phyloP scores from a whole-genome alignment of 2,888 invertebrate genomes.

The Griposia aprilina region DNA sequence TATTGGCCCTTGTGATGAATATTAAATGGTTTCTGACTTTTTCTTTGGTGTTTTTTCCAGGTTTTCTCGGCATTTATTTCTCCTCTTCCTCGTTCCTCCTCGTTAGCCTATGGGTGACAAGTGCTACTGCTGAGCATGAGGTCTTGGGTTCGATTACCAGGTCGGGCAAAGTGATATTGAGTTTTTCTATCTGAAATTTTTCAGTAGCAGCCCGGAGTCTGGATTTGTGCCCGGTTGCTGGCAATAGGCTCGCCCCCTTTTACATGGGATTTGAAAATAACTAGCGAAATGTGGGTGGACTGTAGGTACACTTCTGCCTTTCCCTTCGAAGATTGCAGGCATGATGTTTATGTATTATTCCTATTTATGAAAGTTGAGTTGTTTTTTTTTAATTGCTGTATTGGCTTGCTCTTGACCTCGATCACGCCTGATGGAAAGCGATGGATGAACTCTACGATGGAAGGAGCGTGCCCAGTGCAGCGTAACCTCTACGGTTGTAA shows the following conservation, averaged over 20 bases:
- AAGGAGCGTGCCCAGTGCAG: too few species aligned
- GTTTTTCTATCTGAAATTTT: not conserved
- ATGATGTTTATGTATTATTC: not conserved
- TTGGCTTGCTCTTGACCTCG: too few species aligned
- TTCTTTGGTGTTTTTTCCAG: slow-evolving; percentile 14
- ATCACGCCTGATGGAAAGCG: not conserved
- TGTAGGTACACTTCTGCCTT: not conserved
- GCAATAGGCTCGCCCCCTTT: not conserved
- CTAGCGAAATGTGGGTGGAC: not conserved
- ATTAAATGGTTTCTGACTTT: slow-evolving; percentile 30
- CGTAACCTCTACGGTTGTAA: too few species aligned
- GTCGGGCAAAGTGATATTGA: not conserved
- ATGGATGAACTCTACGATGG: too few species aligned
- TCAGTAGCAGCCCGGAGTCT: not conserved
- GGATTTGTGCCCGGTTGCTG: not conserved
- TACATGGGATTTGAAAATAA: not conserved
- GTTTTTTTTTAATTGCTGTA: too few species aligned
- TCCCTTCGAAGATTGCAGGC: not conserved
- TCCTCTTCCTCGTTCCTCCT: not conserved
- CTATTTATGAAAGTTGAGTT: not conserved
- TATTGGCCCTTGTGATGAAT: slow-evolving; percentile 49
- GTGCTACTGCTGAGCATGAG: not conserved
- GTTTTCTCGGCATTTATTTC: not conserved
- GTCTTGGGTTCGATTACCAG: not conserved
- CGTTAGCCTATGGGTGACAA: not conserved